Base-by-base conservation (phyloP, 2,113 vertebrate species). In the Hypomesus transpacificus region DNA sequence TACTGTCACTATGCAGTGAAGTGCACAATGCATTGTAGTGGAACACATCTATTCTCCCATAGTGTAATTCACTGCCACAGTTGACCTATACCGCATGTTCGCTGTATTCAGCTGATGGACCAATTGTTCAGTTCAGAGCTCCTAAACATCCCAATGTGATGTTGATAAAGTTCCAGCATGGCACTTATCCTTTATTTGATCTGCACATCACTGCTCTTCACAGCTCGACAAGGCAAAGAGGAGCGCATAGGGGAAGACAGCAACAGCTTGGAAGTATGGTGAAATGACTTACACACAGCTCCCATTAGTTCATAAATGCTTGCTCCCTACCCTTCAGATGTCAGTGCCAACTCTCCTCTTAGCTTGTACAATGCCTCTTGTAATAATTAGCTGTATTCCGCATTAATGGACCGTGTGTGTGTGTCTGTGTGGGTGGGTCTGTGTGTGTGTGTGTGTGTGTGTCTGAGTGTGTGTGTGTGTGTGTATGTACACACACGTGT, bases 301-400 rank as follows among this genome's bases (percentile, higher is more conserved):
- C 73, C 78, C 70, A 80, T 84, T 71, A 75, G 61, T 56, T 76
- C 65, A 16, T 52, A 56, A 50, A 69, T 69, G 71, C 67, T 62
- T 75, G 68, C 76, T 63, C 69, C 80, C 22, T 18, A 21, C 54
- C 60, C 61, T 62, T 75, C 57, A 69, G 65, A 73, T 73, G 70
- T 75, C 66, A 73, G 74, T 20, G 3, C 69, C 24, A 69, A 69
- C 68, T 72, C 68, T 71, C 75, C 69, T 68, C 75, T 73, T 2
- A 46, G 39, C 39, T 84, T 78, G 78, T 64, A 69, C 78, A 62
- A 72, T 63, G 75, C 60, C 67, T 84, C 78, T 77, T 72, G 68
- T 79, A 61, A 77, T 84, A 82, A 84, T 84, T 81, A 63, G 64
- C 60, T 77, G 20, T 51, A 50, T 51, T 46, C 65, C 18, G 66